Evolutionary conservation across 2,113 vertebrate species (phyloP).

Genomic region (Caloenas nicobarica): DNA sequence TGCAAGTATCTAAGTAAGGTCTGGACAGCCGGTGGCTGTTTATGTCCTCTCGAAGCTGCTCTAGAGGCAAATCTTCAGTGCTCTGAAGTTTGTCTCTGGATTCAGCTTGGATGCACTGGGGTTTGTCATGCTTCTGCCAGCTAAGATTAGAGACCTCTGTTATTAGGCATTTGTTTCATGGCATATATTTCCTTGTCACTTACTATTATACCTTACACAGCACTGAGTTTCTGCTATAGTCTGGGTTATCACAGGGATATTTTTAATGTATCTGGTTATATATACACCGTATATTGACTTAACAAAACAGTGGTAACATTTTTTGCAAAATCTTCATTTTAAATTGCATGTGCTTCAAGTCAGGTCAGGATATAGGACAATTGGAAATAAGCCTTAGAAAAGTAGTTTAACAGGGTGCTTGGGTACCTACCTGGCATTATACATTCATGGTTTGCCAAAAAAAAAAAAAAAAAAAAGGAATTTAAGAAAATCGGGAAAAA

Average conservation of each 20-base stretch:
- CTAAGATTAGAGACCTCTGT: not conserved
- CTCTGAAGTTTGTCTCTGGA: not conserved
- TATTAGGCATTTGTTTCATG: not conserved
- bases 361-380: not conserved
- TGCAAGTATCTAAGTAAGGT: not conserved
- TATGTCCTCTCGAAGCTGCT: not conserved
- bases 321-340: not conserved
- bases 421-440: not conserved
- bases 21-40: not conserved
- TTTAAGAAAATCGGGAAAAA: not conserved
- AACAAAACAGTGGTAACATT: not conserved
- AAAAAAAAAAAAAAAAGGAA: no score
- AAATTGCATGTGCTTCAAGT: not conserved
- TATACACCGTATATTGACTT: not conserved
- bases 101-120: not conserved
- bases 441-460: not conserved
- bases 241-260: not conserved
- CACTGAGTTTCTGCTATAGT: not conserved
- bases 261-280: not conserved
- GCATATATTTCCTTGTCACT: not conserved
- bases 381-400: not conserved
- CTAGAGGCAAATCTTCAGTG: not conserved
- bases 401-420: not conserved
- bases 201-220: not conserved
- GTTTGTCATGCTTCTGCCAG: not conserved